These are phyloP conservation scores for Psococerastis gibbosa DNA, from an alignment of 2,888 invertebrate species.

Conservation along the genomic window DNA sequence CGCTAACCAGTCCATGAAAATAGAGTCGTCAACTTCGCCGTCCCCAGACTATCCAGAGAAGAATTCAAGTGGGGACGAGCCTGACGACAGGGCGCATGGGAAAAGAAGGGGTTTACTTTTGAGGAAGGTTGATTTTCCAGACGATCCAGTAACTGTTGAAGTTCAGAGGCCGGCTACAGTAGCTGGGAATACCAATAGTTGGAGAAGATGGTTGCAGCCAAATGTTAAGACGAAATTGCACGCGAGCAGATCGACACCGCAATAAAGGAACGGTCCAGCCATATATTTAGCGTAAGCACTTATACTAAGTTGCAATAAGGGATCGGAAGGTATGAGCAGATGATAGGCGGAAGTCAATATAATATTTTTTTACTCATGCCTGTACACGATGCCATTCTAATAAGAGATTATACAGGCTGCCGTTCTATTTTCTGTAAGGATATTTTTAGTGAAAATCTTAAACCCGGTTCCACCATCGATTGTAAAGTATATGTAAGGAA, in stretches of 20 bases:
- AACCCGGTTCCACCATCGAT: too few relatives aligned
- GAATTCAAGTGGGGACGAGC: background rate
- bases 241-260: background rate
- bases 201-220: conserved; percentile 6
- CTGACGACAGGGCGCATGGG: background rate
- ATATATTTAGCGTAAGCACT: too few relatives aligned
- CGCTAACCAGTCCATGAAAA: background rate
- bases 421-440: too few relatives aligned
- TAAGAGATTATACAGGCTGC: too few relatives aligned
- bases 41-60: conserved; percentile 1
- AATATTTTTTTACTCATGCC: too few relatives aligned
- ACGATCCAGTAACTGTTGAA: conserved; percentile 1
- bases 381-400: too few relatives aligned
- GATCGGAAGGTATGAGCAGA: too few relatives aligned
- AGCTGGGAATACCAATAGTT: conserved; percentile 1
- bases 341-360: too few relatives aligned
- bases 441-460: too few relatives aligned
- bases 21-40: background rate
- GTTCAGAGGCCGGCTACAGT: conserved; percentile 1
- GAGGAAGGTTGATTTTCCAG: conserved; percentile 8
- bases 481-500: too few relatives aligned
- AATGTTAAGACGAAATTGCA: background rate
- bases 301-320: too few relatives aligned
- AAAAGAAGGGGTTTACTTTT: background rate
- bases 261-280: background rate